These are phyloP conservation scores for Protula sp. DNA, from an alignment of 2,888 invertebrate genomes.

Conservation along the genomic window DNA sequence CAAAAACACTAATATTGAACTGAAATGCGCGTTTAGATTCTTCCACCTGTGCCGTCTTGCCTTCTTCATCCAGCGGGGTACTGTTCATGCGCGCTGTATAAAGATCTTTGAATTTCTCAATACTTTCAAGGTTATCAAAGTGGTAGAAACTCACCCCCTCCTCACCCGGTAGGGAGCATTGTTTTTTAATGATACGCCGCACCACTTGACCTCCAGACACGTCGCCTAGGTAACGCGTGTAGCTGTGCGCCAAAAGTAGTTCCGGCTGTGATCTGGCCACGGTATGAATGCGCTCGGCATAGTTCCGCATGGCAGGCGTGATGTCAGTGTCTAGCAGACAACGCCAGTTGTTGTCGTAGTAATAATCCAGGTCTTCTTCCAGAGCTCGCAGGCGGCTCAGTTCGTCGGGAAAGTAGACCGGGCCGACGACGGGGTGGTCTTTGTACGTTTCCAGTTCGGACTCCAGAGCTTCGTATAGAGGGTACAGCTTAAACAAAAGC, in stretches of 20 bases:
- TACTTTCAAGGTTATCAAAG: constrained; percentile 12
- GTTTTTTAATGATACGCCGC: constrained; percentile 12
- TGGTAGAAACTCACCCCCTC: constrained; percentile 18
- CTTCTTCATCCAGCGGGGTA: constrained; percentile 6
- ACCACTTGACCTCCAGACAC: constrained; percentile 21
- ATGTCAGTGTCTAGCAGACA: no score
- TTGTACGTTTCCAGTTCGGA: constrained; percentile 10
- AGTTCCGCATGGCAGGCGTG: no score
- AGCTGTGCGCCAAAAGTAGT: constrained; percentile 18
- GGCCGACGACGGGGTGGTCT: constrained; percentile 12
- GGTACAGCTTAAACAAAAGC: no score
- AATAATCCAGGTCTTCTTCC: constrained; percentile 15
- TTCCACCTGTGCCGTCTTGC: constrained; percentile 1
- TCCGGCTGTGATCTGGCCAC: constrained; percentile 10
- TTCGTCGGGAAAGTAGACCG: constrained; percentile 20
- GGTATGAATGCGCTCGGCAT: constrained; percentile 12
- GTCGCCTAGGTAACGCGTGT: constrained; percentile 21
- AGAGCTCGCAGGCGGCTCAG: constrained; percentile 13
- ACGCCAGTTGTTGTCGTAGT: constrained; percentile 18
- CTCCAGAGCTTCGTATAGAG: constrained; percentile 21
- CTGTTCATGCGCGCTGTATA: constrained; percentile 17
- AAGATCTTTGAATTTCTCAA: constrained; percentile 15
- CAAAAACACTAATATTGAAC: constrained; percentile 17
- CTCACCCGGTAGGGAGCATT: constrained; percentile 6
- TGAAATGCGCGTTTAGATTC: constrained; percentile 16